Percentiles rank a stretch among this genome's conserved stretches.
Conservation (phyloP, 2,888 invertebrate genomes). For the Linnaemya tessellans region DNA sequence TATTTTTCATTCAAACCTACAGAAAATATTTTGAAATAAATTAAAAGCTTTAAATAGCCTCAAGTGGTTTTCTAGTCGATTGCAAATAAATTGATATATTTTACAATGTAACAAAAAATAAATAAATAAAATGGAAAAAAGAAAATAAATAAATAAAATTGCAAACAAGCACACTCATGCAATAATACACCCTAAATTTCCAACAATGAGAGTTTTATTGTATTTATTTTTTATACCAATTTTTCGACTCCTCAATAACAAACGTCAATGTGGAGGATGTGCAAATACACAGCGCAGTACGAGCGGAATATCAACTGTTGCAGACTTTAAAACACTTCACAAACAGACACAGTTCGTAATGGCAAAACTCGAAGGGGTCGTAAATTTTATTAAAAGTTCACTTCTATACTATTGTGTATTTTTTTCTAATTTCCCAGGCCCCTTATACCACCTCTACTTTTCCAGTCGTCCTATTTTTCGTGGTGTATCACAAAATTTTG, state of each 20-base stretch:
- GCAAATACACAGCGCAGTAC: not conserved
- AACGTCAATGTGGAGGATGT: conserved; percentile 18
- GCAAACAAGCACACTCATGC: not conserved
- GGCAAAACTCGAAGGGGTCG: conserved; percentile 37
- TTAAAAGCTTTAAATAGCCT: conserved; percentile 56
- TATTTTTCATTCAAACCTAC: not conserved
- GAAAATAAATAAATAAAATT: too few species aligned
- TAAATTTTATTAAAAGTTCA: conserved; percentile 47
- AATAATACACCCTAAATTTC: conserved; percentile 1
- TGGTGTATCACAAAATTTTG: conserved; percentile 33
- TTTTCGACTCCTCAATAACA: conserved; percentile 5
- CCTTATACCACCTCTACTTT: too few species aligned
- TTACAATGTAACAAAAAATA: conserved; percentile 9
- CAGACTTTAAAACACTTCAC: not conserved
- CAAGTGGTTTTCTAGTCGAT: conserved; percentile 56
- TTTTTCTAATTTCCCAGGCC: not conserved
- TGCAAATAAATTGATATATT: conserved; percentile 61
- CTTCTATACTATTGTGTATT: conserved; percentile 38
- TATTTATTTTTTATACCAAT: conserved; percentile 8
- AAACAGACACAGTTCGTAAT: not conserved
- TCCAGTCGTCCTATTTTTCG: not conserved
- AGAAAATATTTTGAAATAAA: conserved; percentile 50
- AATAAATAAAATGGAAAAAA: too few species aligned
- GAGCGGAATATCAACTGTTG: conserved; percentile 19
- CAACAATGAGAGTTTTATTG: conserved; percentile 13